These are phyloP conservation scores for Caenorhabditis becei DNA, from an alignment of 2,888 invertebrate genomes.

Conservation along the genomic window DNA sequence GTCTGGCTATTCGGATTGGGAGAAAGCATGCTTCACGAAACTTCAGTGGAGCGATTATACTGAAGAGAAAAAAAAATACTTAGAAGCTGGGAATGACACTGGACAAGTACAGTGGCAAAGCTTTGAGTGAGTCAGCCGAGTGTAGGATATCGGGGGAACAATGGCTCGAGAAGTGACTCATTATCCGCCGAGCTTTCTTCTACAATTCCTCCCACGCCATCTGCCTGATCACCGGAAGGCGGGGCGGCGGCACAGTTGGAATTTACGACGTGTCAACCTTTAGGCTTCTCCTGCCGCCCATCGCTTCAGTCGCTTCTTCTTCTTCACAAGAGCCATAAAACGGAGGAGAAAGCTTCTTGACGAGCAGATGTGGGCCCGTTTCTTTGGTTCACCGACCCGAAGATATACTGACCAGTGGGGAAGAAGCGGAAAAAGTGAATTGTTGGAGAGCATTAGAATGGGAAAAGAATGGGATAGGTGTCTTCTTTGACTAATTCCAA, in stretches of 20 bases:
- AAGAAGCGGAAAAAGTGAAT: constrained; percentile 10
- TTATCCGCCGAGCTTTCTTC: neutral
- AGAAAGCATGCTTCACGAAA: no score
- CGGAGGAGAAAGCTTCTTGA: constrained; percentile 27
- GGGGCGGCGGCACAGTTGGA: neutral
- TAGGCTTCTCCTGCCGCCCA: neutral
- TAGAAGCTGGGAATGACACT: neutral
- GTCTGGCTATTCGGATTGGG: no score
- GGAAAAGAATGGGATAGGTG: constrained; percentile 8
- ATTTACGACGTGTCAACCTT: constrained; percentile 33
- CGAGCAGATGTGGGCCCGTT: constrained; percentile 46
- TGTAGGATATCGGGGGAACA: neutral
- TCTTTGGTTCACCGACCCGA: constrained; percentile 14
- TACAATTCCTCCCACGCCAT: constrained; percentile 3
- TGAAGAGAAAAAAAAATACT: no score
- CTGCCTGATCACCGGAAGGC: neutral
- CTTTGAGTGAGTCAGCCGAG: neutral
- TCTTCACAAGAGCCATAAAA: constrained; percentile 38
- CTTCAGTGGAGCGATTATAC: no score
- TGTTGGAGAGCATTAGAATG: neutral
- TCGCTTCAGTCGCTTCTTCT: neutral
- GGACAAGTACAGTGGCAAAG: neutral
- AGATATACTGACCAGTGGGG: constrained; percentile 6
- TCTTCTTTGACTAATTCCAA: constrained; percentile 11
- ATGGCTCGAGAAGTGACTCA: neutral